Base-by-base conservation (phyloP, 2,113 vertebrate species). In the Setophaga petechia region DNA sequence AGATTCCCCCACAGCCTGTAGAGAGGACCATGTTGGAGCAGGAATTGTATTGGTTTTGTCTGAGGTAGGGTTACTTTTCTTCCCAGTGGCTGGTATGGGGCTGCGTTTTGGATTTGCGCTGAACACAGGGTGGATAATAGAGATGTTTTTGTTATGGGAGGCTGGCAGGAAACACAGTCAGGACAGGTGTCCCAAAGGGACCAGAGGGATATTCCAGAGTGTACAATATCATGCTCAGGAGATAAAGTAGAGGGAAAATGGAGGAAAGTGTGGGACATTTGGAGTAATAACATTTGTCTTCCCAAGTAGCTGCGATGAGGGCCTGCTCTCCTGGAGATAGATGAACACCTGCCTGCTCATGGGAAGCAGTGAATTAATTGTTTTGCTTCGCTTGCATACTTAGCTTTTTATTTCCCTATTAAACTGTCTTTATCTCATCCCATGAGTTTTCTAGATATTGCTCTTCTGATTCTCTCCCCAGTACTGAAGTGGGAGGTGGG, bases 401-500 rank as follows among this genome's bases (percentile, higher is more conserved):
- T 67, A 23, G 54, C 12, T 61, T 82, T 61, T 52, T n/a, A 13
- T 82, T 68, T 54, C n/a, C 20, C 4, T 54, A 10, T 41, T 54
- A 46, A 82, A 68, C 24, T 39, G 6, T 25, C 33, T 61, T 75
- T n/a, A n/a, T n/a, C 20, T 54, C 7, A 75, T n/a, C 9, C n/a
- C 20, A 15, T 0, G 1, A 22, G n/a, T 68, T 82, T 68, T 89
- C 46, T 61, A 25, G 28, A 18, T 46, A 18, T 30, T 67, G 20
- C 19, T 39, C 13, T 46, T 67, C 37, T 20, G 33, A 52, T 67
- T 82, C 24, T 24, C 33, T 67, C 46, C 37, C 20, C 33, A 82
- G 5, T 39, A n/a, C 16, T 39, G 52, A 9, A 14, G 12, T 37
- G 9, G 8, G 21, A 13, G 2, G 3, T 2, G 12, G 6, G 18